Evolutionary conservation across 2,888 invertebrate genomes (phyloP).

Genomic region (Chrysodeixis includens): DNA sequence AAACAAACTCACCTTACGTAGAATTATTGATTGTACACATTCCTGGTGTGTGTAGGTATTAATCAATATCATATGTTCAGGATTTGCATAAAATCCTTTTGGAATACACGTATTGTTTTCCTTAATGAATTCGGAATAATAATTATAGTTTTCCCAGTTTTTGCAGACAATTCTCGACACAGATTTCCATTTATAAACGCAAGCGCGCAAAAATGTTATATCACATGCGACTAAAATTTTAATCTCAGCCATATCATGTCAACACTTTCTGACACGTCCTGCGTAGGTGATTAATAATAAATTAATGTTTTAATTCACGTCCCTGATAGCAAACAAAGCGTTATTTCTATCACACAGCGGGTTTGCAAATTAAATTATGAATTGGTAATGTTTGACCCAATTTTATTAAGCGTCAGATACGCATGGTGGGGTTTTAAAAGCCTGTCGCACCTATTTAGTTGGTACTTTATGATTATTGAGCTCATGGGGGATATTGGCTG

Average conservation of each 20-base stretch:
- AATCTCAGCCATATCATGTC: neutral
- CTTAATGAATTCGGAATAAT: no score
- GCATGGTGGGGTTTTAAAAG: slow-evolving; percentile 27
- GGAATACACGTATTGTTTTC: no score
- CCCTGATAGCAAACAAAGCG: slow-evolving; percentile 18
- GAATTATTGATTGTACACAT: no score
- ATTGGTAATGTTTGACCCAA: slow-evolving; percentile 44
- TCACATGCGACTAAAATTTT: no score
- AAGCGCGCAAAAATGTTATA: no score
- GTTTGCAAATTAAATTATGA: slow-evolving; percentile 42
- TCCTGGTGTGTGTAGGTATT: no score
- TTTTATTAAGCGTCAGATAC: slow-evolving; percentile 26
- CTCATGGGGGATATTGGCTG: neutral
- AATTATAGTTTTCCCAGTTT: no score
- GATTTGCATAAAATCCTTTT: no score
- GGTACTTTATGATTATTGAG: slow-evolving; percentile 9
- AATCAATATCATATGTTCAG: no score
- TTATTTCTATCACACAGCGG: slow-evolving; percentile 10
- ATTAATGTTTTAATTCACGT: slow-evolving; percentile 8
- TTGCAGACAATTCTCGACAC: no score
- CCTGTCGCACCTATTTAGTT: slow-evolving; percentile 18
- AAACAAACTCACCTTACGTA: no score
- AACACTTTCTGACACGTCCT: neutral
- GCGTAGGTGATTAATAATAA: neutral
- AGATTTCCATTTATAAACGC: no score